Evolutionary conservation across 1,140 invertebrate species (phyloP).

Genomic region (Scaptomyza montana): DNA sequence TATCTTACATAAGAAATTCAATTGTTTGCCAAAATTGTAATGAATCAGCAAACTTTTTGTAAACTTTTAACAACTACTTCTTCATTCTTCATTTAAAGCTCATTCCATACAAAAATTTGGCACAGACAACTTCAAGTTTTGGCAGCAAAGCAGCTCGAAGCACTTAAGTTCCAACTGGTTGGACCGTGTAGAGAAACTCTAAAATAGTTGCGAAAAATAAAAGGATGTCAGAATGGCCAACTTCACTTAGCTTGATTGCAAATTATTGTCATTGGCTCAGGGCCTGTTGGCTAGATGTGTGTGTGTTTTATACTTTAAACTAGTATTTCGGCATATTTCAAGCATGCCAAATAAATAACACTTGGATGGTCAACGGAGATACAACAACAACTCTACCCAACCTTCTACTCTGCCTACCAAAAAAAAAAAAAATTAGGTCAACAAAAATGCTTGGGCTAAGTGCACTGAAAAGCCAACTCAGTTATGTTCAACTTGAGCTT

Average conservation of each 20-base stretch:
- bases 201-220: slow-evolving; percentile 7
- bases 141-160: slow-evolving; percentile 32
- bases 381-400: not conserved
- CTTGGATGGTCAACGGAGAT: slow-evolving; percentile 24
- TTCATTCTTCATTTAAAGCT: slow-evolving; percentile 1
- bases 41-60: slow-evolving; percentile 12
- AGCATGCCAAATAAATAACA: slow-evolving; percentile 44
- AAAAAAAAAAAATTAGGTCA: slow-evolving; percentile 27
- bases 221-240: slow-evolving; percentile 27
- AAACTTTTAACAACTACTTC: slow-evolving; percentile 12
- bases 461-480: slow-evolving; percentile 31
- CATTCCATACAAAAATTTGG: slow-evolving; percentile 20
- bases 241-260: slow-evolving; percentile 59
- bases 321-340: slow-evolving; percentile 28
- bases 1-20: not conserved
- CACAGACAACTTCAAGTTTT: slow-evolving; percentile 27
- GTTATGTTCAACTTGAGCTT: not conserved
- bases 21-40: slow-evolving; percentile 19
- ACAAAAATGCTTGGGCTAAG: slow-evolving; percentile 28
- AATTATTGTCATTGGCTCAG: slow-evolving; percentile 53
- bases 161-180: slow-evolving; percentile 33
- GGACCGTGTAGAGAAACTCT: slow-evolving; percentile 1
- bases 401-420: not conserved
- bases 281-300: slow-evolving; percentile 4
- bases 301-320: slow-evolving; percentile 18